Percentiles rank a stretch among this genome's conserved stretches.
These are phyloP conservation scores for Sabellastarte sp. DNA, from an alignment of 2,888 invertebrate species.

Conservation along the genomic window DNA sequence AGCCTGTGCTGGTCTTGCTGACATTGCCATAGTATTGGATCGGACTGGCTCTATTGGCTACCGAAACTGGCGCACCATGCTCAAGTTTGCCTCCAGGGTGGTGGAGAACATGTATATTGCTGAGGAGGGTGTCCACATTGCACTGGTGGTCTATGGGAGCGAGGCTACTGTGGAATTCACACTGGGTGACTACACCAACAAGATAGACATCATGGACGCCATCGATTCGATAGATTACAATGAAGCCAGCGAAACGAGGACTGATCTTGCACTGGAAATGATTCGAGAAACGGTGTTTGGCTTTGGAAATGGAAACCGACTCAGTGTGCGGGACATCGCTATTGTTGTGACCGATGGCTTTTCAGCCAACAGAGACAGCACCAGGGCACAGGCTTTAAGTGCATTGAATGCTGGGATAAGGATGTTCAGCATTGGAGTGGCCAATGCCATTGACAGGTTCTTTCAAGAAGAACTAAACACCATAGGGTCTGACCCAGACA, in stretches of 20 bases:
- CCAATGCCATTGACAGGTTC: conserved; percentile 30
- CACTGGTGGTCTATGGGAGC: not conserved
- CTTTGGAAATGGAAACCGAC: conserved; percentile 12
- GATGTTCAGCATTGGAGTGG: conserved; percentile 43
- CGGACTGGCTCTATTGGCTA: conserved; percentile 23
- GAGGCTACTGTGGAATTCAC: not conserved
- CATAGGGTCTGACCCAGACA: conserved; percentile 44
- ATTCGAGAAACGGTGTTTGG: conserved; percentile 8
- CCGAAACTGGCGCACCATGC: conserved; percentile 1
- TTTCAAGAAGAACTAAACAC: conserved; percentile 22
- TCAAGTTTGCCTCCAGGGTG: conserved; percentile 15
- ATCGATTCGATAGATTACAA: conserved; percentile 10
- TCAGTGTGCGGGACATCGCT: conserved; percentile 26
- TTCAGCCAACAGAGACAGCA: conserved; percentile 10
- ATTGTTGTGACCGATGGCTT: conserved; percentile 29
- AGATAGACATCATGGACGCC: conserved; percentile 14
- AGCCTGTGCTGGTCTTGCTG: conserved; percentile 24
- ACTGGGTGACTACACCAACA: conserved; percentile 6
- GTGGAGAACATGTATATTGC: conserved; percentile 20
- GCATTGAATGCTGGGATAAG: conserved; percentile 35
- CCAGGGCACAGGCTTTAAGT: conserved; percentile 33
- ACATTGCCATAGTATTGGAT: conserved; percentile 26
- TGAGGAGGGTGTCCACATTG: conserved; percentile 9
- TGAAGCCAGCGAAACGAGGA: conserved; percentile 21
- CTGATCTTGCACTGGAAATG: conserved; percentile 8